These are phyloP conservation scores for Aspidiotus destructor DNA, from an alignment of 2,888 invertebrate genomes.

Conservation along the genomic window DNA sequence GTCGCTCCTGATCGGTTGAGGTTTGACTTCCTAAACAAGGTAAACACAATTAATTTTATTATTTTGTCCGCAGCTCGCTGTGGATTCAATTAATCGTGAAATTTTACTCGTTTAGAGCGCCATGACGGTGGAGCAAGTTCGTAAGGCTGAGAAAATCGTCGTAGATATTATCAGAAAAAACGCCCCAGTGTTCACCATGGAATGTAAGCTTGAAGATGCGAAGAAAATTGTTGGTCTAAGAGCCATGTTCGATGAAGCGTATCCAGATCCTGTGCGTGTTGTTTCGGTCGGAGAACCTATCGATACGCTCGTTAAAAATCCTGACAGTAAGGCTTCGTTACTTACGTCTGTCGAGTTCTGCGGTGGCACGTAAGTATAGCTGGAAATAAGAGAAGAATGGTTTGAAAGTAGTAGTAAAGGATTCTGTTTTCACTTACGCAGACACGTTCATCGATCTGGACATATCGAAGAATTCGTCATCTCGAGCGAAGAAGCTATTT, in stretches of 20 bases:
- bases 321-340: conserved; percentile 64
- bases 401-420: neutral
- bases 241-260: conserved; percentile 98
- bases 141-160: conserved; percentile 70
- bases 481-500: conserved; percentile 95
- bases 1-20: conserved; percentile 94
- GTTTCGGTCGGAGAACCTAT: conserved; percentile 90
- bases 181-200: conserved; percentile 75
- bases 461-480: conserved; percentile 95
- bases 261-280: conserved; percentile 90
- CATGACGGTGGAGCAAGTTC: conserved; percentile 78
- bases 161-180: conserved; percentile 66
- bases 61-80: neutral
- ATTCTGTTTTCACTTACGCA: conserved; percentile 38
- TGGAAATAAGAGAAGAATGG: neutral
- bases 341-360: conserved; percentile 97
- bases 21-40: conserved; percentile 94
- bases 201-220: conserved; percentile 70
- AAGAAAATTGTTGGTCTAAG: conserved; percentile 85
- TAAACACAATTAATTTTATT: conserved; percentile 31
- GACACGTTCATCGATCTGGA: conserved; percentile 77
- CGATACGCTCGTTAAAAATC: conserved; percentile 77
- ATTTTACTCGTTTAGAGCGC: conserved; percentile 50
- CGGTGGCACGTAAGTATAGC: conserved; percentile 75
- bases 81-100: neutral